Evolutionary conservation across 2,888 invertebrate genomes (phyloP), one percentile per base, ranked within the genome.

Genomic region (Willowsia nigromaculata): DNA sequence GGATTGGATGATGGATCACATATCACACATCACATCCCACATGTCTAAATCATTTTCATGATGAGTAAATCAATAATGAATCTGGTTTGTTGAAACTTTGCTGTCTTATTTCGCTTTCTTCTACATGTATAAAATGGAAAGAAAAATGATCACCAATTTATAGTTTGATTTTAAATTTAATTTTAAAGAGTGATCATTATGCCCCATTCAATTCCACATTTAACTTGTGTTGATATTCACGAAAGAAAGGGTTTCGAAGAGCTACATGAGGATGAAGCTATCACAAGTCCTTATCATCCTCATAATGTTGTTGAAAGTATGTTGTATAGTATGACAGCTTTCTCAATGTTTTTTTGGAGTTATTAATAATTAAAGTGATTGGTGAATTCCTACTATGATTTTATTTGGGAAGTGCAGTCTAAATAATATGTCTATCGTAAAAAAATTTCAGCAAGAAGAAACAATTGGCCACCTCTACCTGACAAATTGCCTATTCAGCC

Each of bases 381-480:
- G n/a, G n/a, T n/a, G n/a, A n/a, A n/a, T n/a, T n/a, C n/a, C n/a
- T n/a, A n/a, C n/a, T n/a, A n/a, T n/a, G n/a, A n/a, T 40, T 40
- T 40, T 40, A 40, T 40, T 47, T 47, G n/a, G n/a, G n/a, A n/a
- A n/a, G n/a, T n/a, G n/a, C n/a, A n/a, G n/a, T n/a, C n/a, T 71
- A 50, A 53, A 59, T 27, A 30, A 30, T 65, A 15, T 80, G n/a
- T 30, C n/a, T 71, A 1, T 9, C 25, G 22, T 56, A 25, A 25
- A 4, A 22, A 1, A 78, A 22, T 94, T 94, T 84, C 93, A 95
- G 95, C 95, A 86, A 94, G 98, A 92, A 95, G 97, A 93, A 99
- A 99, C 94, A 99, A 99, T 94, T 99, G 99, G 99, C 99, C 99
- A 0, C 99, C 99, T 0, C 94, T 99, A 91, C 99, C 99, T 0